These are phyloP conservation scores for Arizona elegans DNA, from an alignment of 2,113 vertebrate genomes.

Conservation along the genomic window DNA sequence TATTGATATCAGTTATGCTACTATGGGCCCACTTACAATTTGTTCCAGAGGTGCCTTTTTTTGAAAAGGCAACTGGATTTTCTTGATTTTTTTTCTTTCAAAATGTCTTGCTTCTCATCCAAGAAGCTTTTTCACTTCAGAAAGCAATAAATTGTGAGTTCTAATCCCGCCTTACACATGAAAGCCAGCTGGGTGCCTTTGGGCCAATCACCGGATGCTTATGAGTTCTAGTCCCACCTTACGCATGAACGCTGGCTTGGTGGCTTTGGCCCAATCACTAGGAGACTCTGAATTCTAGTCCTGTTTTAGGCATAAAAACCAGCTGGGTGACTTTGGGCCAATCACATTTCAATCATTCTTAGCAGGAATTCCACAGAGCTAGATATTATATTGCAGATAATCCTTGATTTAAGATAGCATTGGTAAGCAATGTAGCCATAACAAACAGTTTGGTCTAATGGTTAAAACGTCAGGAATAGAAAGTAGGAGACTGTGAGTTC, in stretches of 20 bases:
- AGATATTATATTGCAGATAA: too few species aligned
- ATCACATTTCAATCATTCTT: not conserved
- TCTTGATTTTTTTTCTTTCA: not conserved
- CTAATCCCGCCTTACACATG: not conserved
- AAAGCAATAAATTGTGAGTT: not conserved
- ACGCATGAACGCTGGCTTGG: too few species aligned
- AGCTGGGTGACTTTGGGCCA: not conserved
- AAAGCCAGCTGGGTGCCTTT: not conserved
- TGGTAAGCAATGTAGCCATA: too few species aligned
- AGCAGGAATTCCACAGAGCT: too few species aligned
- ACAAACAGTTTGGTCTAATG: too few species aligned
- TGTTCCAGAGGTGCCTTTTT: not conserved
- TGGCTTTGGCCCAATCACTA: not conserved
- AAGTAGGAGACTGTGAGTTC: too few species aligned
- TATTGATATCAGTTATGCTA: not conserved
- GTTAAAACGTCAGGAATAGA: too few species aligned
- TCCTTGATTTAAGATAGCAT: too few species aligned
- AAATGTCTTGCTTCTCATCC: not conserved
- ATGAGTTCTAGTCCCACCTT: not conserved
- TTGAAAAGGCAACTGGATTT: not conserved
- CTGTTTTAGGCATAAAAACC: not conserved
- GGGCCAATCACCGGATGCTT: too few species aligned
- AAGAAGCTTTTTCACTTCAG: not conserved
- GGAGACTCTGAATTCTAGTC: too few species aligned
- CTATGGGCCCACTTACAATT: not conserved